phyloP scores from a whole-genome alignment of 2,113 vertebrate genomes.

The Hemiprocne comata region DNA sequence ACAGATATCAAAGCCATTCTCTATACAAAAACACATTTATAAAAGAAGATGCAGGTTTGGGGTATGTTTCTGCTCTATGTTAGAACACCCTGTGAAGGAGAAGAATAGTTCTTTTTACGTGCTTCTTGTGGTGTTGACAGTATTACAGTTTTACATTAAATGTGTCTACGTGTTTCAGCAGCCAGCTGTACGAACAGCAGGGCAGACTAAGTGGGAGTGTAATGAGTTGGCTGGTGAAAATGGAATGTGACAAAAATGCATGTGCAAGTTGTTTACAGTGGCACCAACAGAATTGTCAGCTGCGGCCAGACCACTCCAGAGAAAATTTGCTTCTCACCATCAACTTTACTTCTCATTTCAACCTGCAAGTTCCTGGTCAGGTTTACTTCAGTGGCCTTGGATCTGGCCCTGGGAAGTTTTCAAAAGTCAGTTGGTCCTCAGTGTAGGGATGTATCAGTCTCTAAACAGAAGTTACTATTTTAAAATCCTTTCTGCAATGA shows the following conservation, averaged over 20 bases:
- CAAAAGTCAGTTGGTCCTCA: neutral
- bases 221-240: conserved; percentile 25
- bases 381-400: neutral
- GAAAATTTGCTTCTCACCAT: neutral
- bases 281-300: neutral
- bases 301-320: neutral
- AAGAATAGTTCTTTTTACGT: neutral
- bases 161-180: neutral
- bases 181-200: neutral
- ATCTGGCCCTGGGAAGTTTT: neutral
- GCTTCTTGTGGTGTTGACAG: neutral
- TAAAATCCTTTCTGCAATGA: neutral
- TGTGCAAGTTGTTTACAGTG: conserved; percentile 16
- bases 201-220: conserved; percentile 31
- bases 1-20: neutral
- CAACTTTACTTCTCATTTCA: neutral
- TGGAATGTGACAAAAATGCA: conserved; percentile 44
- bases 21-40: neutral
- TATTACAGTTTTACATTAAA: neutral
- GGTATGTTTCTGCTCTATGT: neutral
- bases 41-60: neutral
- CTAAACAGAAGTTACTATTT: neutral
- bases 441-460: neutral
- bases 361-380: neutral
- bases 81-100: neutral